These are phyloP conservation scores for Dipodomys stephensi DNA, from an alignment of 2,113 vertebrate genomes.

Conservation along the genomic window DNA sequence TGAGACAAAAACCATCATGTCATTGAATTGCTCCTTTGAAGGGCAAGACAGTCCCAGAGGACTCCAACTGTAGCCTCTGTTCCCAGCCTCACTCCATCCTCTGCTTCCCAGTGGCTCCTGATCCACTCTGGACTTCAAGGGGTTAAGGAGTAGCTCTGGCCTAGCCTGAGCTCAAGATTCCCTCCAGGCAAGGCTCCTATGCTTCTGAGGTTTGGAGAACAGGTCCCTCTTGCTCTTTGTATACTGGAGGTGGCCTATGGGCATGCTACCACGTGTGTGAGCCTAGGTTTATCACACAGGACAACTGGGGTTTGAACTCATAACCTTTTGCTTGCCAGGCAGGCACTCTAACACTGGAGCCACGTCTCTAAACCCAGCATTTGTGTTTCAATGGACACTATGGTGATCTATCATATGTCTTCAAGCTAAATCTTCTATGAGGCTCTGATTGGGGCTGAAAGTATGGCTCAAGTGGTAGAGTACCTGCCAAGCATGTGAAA, in stretches of 20 bases:
- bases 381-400: neutral
- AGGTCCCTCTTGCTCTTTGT: neutral
- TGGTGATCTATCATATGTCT: fast-evolving
- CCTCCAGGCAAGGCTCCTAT: neutral
- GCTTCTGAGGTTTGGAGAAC: neutral
- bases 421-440: neutral
- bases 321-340: neutral
- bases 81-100: neutral
- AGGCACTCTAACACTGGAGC: too few relatives aligned
- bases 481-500: too few relatives aligned
- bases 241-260: neutral
- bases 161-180: neutral
- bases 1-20: neutral
- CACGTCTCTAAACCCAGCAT: neutral
- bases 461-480: too few relatives aligned
- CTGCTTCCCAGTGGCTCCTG: too few relatives aligned
- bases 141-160: neutral
- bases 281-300: neutral
- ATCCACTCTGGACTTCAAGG: neutral
- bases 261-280: neutral
- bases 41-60: neutral
- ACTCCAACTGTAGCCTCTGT: neutral
- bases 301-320: neutral
- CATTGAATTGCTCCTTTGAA: neutral
- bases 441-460: too few relatives aligned